Percentiles rank a stretch among this genome's conserved stretches.
Conservation (phyloP, 2,113 vertebrate genomes). For the Taurulus bubalis region DNA sequence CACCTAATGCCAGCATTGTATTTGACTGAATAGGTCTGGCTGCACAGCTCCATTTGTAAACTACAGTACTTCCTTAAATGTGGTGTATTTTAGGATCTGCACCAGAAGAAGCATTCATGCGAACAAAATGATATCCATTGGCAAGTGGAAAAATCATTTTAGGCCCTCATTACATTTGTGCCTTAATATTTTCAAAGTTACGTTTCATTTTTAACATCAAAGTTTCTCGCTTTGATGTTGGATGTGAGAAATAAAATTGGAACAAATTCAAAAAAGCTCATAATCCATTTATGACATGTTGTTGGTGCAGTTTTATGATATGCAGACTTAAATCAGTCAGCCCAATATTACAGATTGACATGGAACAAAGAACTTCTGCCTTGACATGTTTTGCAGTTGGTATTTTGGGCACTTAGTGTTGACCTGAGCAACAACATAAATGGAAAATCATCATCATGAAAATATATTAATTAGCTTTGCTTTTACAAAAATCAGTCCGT, state of each 20-base stretch:
- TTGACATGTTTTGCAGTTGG: background rate
- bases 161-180: background rate
- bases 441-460: background rate
- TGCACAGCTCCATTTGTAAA: background rate
- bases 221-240: conserved; percentile 9
- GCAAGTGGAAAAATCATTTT: background rate
- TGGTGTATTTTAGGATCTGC: background rate
- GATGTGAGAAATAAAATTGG: background rate
- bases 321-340: conserved; percentile 8
- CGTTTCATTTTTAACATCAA: conserved; percentile 14
- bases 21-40: background rate
- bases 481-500: background rate
- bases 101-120: background rate
- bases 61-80: background rate
- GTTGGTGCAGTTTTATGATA: background rate
- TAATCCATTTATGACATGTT: conserved; percentile 15
- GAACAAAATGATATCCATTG: background rate
- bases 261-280: conserved; percentile 17
- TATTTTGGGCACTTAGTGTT: background rate
- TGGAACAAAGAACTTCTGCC: background rate
- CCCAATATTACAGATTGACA: background rate
- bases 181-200: background rate
- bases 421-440: background rate
- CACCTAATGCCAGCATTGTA: background rate
- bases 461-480: background rate